phyloP scores from a whole-genome alignment of 2,113 vertebrate genomes.

The Tinamus guttatus region DNA sequence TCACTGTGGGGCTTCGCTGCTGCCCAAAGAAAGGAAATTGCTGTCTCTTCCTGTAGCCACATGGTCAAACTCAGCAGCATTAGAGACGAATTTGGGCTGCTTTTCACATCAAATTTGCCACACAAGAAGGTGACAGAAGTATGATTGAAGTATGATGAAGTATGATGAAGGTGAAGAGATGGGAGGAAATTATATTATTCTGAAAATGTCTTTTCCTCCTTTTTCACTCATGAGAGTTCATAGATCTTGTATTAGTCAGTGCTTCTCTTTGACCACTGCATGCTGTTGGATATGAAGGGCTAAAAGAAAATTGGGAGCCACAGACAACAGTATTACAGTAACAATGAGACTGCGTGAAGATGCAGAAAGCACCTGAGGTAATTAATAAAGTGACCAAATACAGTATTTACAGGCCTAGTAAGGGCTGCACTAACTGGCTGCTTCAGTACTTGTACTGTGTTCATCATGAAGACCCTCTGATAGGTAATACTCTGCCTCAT shows the following conservation, averaged over 20 bases:
- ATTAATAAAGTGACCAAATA: neutral
- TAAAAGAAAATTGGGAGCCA: neutral
- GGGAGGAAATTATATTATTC: neutral
- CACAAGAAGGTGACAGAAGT: conserved; percentile 25
- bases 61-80: conserved; percentile 8
- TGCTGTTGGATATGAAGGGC: neutral
- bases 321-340: neutral
- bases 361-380: neutral
- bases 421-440: neutral
- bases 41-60: conserved; percentile 15
- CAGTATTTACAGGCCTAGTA: neutral
- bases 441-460: neutral
- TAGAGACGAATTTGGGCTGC: neutral
- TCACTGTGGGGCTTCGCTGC: neutral
- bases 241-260: neutral
- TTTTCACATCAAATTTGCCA: conserved; percentile 36
- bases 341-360: neutral
- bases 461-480: neutral
- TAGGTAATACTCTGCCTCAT: neutral
- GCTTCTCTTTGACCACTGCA: neutral
- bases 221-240: accelerated
- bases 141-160: neutral
- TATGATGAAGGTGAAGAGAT: neutral
- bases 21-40: conserved; percentile 49
- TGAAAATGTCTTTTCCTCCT: neutral